Base-by-base conservation (phyloP, 2,113 vertebrate species). In the Lophius piscatorius region DNA sequence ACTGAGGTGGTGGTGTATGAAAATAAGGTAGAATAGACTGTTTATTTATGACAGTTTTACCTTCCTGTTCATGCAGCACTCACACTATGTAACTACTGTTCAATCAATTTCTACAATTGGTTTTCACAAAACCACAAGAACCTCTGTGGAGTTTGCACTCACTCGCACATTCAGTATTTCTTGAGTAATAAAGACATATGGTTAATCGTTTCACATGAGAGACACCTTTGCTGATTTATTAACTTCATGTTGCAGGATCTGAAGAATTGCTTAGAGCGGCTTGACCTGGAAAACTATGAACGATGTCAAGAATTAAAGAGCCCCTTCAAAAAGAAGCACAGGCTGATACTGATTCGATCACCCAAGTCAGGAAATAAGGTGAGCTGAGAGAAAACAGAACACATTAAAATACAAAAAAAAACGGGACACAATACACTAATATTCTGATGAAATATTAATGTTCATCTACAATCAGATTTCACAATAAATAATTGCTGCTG, bases 211-310 rank as follows among this genome's bases (percentile, higher is more conserved):
- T 28, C 44, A 42, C 21, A 52, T 17, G 4, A 36, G 18, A n/a
- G 0, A 22, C 1, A 41, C 0, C 28, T 56, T 7, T 13, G 9
- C 9, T 9, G 12, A 18, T 46, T n/a, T n/a, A n/a, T n/a, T n/a
- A n/a, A 1, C 6, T 49, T 29, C 63, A 59, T 77, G 64, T 49
- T 82, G 17, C 80, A 99, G 97, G 93, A 95, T 1, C 90, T 94
- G 58, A 88, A 95, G 82, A 97, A 91, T 60, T 96, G 93, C 74
- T 63, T 96, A 35, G 96, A 98, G 86, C 94, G 91, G 0, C 71
- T 97, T 63, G 94, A 98, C 70, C 90, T 99, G 82, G 93, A 94
- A 54, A 95, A 93, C 87, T 99, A 95, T 14, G 94, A 98, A 20
- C 92, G 89, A 46, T 99, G 97, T 78, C 94, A 94, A 42, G 97